These are phyloP conservation scores for Ichneumoninae sp. DNA, from an alignment of 2,888 invertebrate species.

Conservation along the genomic window DNA sequence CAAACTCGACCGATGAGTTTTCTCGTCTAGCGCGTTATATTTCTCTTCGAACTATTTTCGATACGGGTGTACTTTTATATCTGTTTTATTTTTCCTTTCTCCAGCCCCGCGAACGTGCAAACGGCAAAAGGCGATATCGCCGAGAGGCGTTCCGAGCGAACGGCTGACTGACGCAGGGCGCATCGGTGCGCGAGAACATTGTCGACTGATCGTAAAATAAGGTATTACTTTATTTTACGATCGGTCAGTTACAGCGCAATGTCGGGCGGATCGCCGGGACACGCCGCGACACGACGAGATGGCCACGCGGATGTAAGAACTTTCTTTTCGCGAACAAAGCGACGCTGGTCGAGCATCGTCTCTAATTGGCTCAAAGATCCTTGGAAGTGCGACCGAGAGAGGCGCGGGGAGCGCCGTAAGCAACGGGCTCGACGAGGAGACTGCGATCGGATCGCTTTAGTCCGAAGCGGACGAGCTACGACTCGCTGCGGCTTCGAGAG, in stretches of 20 bases:
- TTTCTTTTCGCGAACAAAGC: background rate
- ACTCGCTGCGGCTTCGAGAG: background rate
- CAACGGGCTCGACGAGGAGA: background rate
- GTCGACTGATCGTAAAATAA: constrained; percentile 34
- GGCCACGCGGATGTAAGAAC: background rate
- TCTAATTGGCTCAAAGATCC: background rate
- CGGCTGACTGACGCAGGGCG: constrained; percentile 11
- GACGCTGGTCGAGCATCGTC: background rate
- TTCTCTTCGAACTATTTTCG: constrained; percentile 7
- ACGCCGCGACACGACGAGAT: background rate
- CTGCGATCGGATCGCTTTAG: background rate
- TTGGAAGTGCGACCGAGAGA: background rate
- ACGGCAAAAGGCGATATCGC: constrained; percentile 52
- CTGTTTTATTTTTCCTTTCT: constrained; percentile 27
- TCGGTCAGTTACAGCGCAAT: background rate
- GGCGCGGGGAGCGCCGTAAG: background rate
- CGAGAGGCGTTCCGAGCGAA: constrained; percentile 3
- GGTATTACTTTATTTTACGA: constrained; percentile 7
- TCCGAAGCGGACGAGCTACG: background rate
- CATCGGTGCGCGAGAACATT: constrained; percentile 9
- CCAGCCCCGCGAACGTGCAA: constrained; percentile 9
- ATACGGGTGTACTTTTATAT: constrained; percentile 2
- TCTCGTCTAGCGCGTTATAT: constrained; percentile 11
- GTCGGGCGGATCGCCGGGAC: background rate
- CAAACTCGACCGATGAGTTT: constrained; percentile 5